Base-by-base conservation (phyloP, 92 coral and sea anemone genomes). In the Galaxea fascicularis region DNA sequence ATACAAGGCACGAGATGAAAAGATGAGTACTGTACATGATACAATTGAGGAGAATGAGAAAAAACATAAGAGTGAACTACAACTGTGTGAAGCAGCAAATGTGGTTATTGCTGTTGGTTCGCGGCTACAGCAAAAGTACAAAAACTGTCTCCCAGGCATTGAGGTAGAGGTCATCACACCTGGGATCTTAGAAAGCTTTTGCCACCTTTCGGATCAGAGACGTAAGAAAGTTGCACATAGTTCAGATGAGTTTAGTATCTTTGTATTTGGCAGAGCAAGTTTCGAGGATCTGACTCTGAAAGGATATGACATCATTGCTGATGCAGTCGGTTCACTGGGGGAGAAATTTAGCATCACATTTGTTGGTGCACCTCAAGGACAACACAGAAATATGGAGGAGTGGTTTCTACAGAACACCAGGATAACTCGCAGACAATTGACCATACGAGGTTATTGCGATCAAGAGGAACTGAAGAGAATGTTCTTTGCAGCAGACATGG, bases 61-160 rank as follows among this genome's bases (percentile, higher is more conserved):
- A 18, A 56, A 56, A 20, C 46, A 76, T 14, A 46, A 49, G 3
- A 17, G 24, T 18, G 81, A 56, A 49, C 18, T 74, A 22, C n/a
- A 47, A 14, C 60, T 74, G 0, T 74, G 63, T 46, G 3, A 45
- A 13, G 53, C 47, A 10, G 69, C 81, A 6, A 4, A 76, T 58
- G 9, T 11, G 25, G 81, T 54, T 27, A 52, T 76, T 12, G 81
- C 81, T 56, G 81, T 76, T n/a, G n/a, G n/a, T n/a, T n/a, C n/a
- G n/a, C n/a, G n/a, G n/a, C n/a, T n/a, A n/a, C n/a, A n/a, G n/a
- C 5, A 9, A 16, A 56, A 39, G 26, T 76, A 76, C 68, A 76
- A 28, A 0, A 22, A 4, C 10, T 2, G 51, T 56, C 68, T 76
- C 45, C 27, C 47, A 1, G 45, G 7, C 8, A 56, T 10, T 5